Conservation (phyloP, 2,113 vertebrate species). For the Genyomyrus donnyi region DNA sequence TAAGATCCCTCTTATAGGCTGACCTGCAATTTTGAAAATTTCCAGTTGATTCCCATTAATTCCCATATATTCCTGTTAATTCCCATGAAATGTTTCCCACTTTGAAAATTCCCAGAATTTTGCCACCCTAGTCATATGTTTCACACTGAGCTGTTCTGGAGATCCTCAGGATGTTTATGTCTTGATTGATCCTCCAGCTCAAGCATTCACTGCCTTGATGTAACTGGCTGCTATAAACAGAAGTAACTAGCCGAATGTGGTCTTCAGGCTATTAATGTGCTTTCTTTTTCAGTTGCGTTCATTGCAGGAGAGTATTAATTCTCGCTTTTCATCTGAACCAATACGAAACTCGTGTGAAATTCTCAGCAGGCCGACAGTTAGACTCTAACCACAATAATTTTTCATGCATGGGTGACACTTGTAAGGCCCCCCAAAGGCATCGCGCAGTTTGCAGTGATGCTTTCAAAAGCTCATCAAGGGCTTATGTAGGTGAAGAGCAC, state of each 20-base stretch:
- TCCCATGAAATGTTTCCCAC: not conserved
- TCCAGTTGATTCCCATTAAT: not conserved
- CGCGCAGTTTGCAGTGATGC: not conserved
- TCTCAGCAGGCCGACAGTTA: not conserved
- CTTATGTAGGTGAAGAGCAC: not conserved
- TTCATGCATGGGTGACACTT: not conserved
- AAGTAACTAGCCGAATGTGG: not conserved
- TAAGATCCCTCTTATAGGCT: not conserved
- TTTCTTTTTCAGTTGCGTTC: not conserved
- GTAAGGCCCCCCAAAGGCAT: not conserved
- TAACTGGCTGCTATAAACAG: not conserved
- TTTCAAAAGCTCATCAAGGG: not conserved
- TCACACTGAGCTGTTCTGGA: not conserved
- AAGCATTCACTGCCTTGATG: not conserved
- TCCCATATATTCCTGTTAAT: not conserved
- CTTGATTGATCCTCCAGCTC: not conserved
- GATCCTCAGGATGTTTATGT: not conserved
- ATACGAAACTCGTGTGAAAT: not conserved
- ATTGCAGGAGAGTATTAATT: not conserved
- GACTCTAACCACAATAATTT: not conserved
- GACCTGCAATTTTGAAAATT: not conserved
- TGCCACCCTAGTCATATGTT: not conserved
- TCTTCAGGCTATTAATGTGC: not conserved
- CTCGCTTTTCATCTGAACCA: not conserved
- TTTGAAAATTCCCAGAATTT: not conserved